These are phyloP conservation scores for Melipona quadrifasciata DNA, from an alignment of 1,140 invertebrate genomes.

Conservation along the genomic window DNA sequence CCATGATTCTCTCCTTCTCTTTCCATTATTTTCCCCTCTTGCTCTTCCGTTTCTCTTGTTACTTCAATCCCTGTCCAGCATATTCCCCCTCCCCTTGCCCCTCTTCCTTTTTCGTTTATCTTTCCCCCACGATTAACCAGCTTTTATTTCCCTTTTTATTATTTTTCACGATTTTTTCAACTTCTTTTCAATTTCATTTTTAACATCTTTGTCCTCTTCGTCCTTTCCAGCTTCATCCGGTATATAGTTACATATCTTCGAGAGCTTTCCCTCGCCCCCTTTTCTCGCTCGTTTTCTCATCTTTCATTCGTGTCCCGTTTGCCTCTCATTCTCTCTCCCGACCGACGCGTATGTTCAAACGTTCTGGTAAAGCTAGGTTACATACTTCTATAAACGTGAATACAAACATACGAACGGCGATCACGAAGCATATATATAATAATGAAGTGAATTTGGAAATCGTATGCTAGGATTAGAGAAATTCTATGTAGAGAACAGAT, in stretches of 20 bases:
- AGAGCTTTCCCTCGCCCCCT: not conserved
- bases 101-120: not conserved
- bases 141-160: not conserved
- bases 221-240: not conserved
- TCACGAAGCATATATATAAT: not conserved
- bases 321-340: not conserved
- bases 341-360: not conserved
- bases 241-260: not conserved
- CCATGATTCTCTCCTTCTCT: not conserved
- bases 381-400: slow-evolving; percentile 28
- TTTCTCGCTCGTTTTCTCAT: not conserved
- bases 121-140: not conserved
- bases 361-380: slow-evolving; percentile 45
- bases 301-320: not conserved
- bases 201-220: not conserved
- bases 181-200: not conserved
- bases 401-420: slow-evolving; percentile 3
- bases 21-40: slow-evolving; percentile 5
- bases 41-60: not conserved
- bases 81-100: not conserved
- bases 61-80: not conserved
- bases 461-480: not conserved
- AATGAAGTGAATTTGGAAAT: slow-evolving; percentile 14
- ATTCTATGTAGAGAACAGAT: not conserved
- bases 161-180: not conserved